A percentile compares a stretch with the other conserved stretches of the same genome.
Evolutionary conservation across 2,797 vertebrate genomes (phyloP).

Genomic region (Astyanax mexicanus): DNA sequence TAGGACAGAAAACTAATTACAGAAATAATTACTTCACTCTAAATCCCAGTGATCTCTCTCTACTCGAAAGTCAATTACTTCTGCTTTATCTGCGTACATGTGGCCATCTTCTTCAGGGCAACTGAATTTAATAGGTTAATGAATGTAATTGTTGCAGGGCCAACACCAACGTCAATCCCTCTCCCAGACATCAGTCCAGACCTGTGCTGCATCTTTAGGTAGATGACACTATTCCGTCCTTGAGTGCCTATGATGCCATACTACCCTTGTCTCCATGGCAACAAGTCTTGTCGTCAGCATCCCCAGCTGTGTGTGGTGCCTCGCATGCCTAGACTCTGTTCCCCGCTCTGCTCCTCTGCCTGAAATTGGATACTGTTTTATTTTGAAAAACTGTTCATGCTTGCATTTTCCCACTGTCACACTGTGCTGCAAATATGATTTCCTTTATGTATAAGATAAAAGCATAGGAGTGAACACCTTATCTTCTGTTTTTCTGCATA

Average conservation of each 20-base stretch:
- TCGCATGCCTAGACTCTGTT: constrained; percentile 57
- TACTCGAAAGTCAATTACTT: background rate
- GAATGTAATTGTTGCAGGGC: too few species aligned
- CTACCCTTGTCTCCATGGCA: constrained; percentile 72
- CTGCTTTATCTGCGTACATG: background rate
- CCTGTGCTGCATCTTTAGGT: background rate
- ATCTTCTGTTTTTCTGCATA: background rate
- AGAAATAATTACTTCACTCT: too few species aligned
- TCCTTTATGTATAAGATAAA: constrained; percentile 3
- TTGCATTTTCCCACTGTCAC: background rate
- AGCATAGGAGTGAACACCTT: background rate
- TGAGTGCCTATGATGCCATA: constrained; percentile 59
- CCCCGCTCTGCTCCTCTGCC: background rate
- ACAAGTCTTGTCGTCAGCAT: constrained; percentile 63
- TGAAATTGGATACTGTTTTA: background rate
- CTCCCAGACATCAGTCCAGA: background rate
- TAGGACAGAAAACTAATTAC: too few species aligned
- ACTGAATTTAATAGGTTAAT: background rate
- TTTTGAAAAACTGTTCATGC: background rate
- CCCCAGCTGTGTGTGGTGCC: constrained; percentile 70
- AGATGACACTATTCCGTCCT: constrained; percentile 57
- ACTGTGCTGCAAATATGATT: background rate
- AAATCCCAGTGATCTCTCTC: background rate
- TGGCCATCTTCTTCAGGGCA: background rate
- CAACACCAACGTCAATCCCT: too few species aligned